These are phyloP conservation scores for Acrocera orbiculus DNA, from an alignment of 2,888 invertebrate species.

Conservation along the genomic window DNA sequence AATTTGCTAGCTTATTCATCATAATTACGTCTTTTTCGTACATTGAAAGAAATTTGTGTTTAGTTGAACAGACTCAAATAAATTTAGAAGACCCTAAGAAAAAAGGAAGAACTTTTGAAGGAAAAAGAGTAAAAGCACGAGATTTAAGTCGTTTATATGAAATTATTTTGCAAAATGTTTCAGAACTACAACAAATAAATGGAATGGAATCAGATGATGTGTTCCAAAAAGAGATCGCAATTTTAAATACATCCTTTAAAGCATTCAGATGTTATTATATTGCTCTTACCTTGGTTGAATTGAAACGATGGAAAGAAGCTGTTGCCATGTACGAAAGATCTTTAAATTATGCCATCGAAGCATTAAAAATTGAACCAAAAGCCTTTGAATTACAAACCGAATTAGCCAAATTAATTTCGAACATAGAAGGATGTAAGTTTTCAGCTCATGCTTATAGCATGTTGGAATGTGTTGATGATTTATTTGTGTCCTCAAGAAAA, in stretches of 20 bases:
- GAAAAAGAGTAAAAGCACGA: conserved; percentile 59
- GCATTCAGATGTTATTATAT: conserved; percentile 83
- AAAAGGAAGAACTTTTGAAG: conserved; percentile 28
- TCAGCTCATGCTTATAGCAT: conserved; percentile 74
- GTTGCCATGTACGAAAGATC: conserved; percentile 68
- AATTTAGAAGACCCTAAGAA: conserved; percentile 37
- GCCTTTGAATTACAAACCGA: conserved; percentile 30
- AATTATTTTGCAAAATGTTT: conserved; percentile 74
- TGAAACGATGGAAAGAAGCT: conserved; percentile 79
- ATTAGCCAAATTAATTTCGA: conserved; percentile 39
- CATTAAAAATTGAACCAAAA: conserved; percentile 32
- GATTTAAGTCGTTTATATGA: conserved; percentile 85
- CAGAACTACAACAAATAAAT: conserved; percentile 60
- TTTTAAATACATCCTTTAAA: conserved; percentile 53
- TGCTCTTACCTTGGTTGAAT: conserved; percentile 61
- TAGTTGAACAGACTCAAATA: conserved; percentile 53
- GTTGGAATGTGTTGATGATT: conserved; percentile 48
- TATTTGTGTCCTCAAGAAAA: conserved; percentile 25
- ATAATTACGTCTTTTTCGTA: conserved; percentile 70
- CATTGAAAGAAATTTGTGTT: conserved; percentile 76
- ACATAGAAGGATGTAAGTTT: conserved; percentile 58
- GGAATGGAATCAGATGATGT: conserved; percentile 56
- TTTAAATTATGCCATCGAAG: conserved; percentile 43
- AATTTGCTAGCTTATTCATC: conserved; percentile 75
- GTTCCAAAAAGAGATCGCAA: conserved; percentile 53